Evolutionary conservation across 2,113 vertebrate genomes (phyloP).

Genomic region (Podarcis muralis): DNA sequence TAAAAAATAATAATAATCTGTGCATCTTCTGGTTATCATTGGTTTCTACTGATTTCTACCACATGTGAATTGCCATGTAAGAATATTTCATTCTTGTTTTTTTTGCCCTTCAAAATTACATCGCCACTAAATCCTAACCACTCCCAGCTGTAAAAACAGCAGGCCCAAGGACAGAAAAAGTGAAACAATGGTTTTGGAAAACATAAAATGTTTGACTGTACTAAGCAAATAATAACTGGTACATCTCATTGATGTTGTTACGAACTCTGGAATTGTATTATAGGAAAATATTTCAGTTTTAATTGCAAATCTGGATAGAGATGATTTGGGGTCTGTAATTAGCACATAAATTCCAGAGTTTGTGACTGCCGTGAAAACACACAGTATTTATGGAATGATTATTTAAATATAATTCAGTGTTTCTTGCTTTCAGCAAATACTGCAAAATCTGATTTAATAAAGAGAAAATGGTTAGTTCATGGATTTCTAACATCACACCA

Average conservation of each 20-base stretch:
- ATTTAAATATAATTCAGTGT: slow-evolving; percentile 70
- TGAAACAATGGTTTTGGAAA: slow-evolving; percentile 63
- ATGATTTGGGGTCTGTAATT: slow-evolving; percentile 76
- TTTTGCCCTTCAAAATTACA: slow-evolving; percentile 36
- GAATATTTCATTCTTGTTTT: slow-evolving; percentile 20
- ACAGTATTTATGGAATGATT: slow-evolving; percentile 74
- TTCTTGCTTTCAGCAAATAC: slow-evolving; percentile 69
- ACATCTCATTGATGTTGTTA: slow-evolving; percentile 65
- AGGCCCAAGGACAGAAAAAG: slow-evolving; percentile 50
- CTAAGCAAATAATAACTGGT: slow-evolving; percentile 61
- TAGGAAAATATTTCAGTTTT: slow-evolving; percentile 76
- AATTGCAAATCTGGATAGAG: slow-evolving; percentile 70
- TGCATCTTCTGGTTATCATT: slow-evolving; percentile 37
- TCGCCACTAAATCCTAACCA: slow-evolving; percentile 43
- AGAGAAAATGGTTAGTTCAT: slow-evolving; percentile 59
- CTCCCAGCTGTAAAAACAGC: slow-evolving; percentile 59
- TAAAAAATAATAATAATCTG: slow-evolving; percentile 30
- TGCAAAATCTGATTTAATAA: slow-evolving; percentile 71
- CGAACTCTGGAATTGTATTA: slow-evolving; percentile 68
- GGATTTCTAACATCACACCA: slow-evolving; percentile 49
- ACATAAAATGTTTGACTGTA: slow-evolving; percentile 69
- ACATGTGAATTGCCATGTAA: slow-evolving; percentile 20
- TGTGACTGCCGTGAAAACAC: slow-evolving; percentile 69
- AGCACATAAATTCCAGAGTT: slow-evolving; percentile 71
- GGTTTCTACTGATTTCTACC: slow-evolving; percentile 38